A percentile compares a stretch with the other conserved stretches of the same genome.
Conservation (phyloP, 2,113 vertebrate genomes). For the Oncorhynchus kisutch region DNA sequence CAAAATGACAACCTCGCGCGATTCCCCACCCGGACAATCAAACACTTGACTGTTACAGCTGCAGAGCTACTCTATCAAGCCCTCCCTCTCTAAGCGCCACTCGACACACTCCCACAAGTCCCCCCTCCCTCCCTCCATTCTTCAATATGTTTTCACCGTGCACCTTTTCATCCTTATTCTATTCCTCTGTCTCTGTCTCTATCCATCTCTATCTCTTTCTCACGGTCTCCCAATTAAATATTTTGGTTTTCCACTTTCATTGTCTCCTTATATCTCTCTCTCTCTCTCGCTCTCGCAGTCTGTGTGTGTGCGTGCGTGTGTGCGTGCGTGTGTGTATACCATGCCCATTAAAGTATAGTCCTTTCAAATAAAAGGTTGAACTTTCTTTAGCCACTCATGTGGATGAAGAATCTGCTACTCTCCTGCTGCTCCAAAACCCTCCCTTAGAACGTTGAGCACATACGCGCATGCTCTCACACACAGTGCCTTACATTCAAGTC, state of each 20-base stretch:
- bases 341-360: conserved; percentile 86
- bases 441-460: conserved; percentile 56
- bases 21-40: conserved; percentile 57
- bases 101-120: conserved; percentile 10
- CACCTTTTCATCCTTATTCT: background rate
- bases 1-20: conserved; percentile 69
- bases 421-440: conserved; percentile 76
- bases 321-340: conserved; percentile 52
- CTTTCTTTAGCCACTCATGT: conserved; percentile 80
- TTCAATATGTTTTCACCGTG: conserved; percentile 42
- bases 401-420: conserved; percentile 78
- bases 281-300: conserved; percentile 52
- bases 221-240: conserved; percentile 29
- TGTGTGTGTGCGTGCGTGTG: background rate
- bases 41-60: conserved; percentile 68
- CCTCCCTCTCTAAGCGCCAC: conserved; percentile 15
- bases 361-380: conserved; percentile 85
- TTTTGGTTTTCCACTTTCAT: background rate
- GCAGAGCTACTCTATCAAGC: conserved; percentile 59
- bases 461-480: conserved; percentile 8
- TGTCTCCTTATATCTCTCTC: conserved; percentile 7
- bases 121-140: conserved; percentile 14
- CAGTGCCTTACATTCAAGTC: conserved; percentile 50
- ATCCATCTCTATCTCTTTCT: conserved; percentile 23
- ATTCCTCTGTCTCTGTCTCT: conserved; percentile 34